phyloP scores from a whole-genome alignment of 2,113 vertebrate species.

The Gobio gobio region DNA sequence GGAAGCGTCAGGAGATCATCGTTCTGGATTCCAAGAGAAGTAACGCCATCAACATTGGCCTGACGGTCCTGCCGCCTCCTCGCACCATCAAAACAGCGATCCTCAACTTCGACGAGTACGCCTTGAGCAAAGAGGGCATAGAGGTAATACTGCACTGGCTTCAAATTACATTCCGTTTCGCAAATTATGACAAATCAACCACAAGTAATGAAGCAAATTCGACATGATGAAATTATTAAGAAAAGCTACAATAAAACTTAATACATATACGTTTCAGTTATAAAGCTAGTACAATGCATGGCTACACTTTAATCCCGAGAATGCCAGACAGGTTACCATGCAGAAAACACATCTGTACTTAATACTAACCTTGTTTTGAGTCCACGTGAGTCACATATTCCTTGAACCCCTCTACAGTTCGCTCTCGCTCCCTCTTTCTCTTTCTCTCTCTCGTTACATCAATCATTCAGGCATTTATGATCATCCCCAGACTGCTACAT shows the following conservation, averaged over 20 bases:
- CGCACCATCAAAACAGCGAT: conserved; percentile 98
- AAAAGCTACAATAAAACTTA: conserved; percentile 20
- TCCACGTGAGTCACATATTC: conserved; percentile 34
- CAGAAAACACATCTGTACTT: conserved; percentile 17
- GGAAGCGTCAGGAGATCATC: conserved; percentile 95
- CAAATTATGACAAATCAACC: conserved; percentile 1
- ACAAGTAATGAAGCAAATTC: conserved; percentile 3
- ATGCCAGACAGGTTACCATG: not conserved
- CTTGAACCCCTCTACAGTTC: conserved; percentile 31
- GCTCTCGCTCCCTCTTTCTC: not conserved
- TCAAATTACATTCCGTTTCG: not conserved
- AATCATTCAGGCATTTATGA: conserved; percentile 43
- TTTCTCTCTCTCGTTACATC: conserved; percentile 31
- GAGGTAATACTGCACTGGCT: conserved; percentile 80
- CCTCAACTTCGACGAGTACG: conserved; percentile 98
- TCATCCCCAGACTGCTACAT: conserved; percentile 49
- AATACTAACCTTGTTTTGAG: conserved; percentile 38
- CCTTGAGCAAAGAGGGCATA: conserved; percentile 98
- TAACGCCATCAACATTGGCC: conserved; percentile 96
- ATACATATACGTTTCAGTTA: not conserved
- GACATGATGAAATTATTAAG: conserved; percentile 14
- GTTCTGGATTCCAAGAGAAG: conserved; percentile 96
- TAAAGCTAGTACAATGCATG: not conserved
- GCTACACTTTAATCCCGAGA: not conserved
- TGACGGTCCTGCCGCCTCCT: conserved; percentile 95